Conservation (phyloP, 2,888 invertebrate species). For the Venusia cambrica region DNA sequence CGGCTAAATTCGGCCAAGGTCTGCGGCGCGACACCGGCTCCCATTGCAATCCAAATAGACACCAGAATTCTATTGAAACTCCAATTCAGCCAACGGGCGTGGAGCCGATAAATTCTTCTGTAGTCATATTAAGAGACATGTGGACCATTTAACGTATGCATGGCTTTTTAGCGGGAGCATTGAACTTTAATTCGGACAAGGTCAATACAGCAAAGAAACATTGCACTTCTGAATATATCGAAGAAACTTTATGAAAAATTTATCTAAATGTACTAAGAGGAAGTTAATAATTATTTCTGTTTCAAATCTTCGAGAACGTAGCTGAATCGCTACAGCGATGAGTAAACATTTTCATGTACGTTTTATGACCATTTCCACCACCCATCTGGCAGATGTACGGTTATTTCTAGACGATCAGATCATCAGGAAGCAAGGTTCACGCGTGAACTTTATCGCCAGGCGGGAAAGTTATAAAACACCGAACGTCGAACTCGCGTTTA, state of each 20-base stretch:
- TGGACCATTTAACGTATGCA: no score
- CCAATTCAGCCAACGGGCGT: slow-evolving; percentile 1
- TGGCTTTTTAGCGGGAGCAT: not conserved
- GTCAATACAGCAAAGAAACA: slow-evolving; percentile 3
- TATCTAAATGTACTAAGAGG: no score
- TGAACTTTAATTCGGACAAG: slow-evolving; percentile 11
- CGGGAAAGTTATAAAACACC: slow-evolving; percentile 70
- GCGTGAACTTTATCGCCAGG: slow-evolving; percentile 67
- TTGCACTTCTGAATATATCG: no score
- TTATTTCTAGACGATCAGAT: slow-evolving; percentile 61
- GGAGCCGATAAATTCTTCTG: slow-evolving; percentile 7
- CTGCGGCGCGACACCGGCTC: slow-evolving; percentile 34
- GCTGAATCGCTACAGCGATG: slow-evolving; percentile 25
- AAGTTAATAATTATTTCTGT: no score
- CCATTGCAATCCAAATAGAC: slow-evolving; percentile 26
- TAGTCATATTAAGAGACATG: slow-evolving; percentile 1
- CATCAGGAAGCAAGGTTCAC: slow-evolving; percentile 62
- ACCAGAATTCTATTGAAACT: slow-evolving; percentile 23
- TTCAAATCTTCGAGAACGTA: slow-evolving; percentile 1
- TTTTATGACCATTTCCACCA: slow-evolving; percentile 48
- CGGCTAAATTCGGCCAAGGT: slow-evolving; percentile 26
- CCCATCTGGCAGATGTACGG: slow-evolving; percentile 58
- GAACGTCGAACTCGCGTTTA: slow-evolving; percentile 70
- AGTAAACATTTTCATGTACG: slow-evolving; percentile 51
- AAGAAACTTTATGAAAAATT: no score